These are phyloP conservation scores for Willisornis vidua DNA, from an alignment of 2,113 vertebrate genomes.

Conservation along the genomic window DNA sequence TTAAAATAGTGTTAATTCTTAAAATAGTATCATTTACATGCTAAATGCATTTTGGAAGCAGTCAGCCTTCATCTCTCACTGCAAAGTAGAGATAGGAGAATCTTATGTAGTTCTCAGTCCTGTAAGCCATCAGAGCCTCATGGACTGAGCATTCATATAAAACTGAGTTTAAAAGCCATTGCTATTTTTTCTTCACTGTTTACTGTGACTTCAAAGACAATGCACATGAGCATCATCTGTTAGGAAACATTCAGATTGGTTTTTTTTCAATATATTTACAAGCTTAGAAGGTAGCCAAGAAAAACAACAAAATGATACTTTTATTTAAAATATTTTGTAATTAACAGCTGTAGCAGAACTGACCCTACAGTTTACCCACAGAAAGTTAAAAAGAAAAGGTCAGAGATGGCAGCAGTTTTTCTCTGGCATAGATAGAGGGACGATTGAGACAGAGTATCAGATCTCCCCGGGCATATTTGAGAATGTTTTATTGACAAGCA, in stretches of 20 bases:
- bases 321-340: conserved; percentile 37
- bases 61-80: neutral
- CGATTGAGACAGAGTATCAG: conserved; percentile 43
- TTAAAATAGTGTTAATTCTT: neutral
- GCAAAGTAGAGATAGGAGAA: neutral
- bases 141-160: neutral
- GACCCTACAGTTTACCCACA: conserved; percentile 32
- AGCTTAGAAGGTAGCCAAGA: neutral
- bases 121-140: neutral
- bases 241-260: neutral
- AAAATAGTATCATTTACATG: neutral
- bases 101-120: neutral
- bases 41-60: neutral
- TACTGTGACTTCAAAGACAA: neutral
- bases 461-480: conserved; percentile 37
- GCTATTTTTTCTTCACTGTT: neutral
- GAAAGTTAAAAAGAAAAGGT: conserved; percentile 14
- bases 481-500: conserved; percentile 45
- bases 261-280: neutral
- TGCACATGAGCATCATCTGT: neutral
- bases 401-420: neutral
- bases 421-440: conserved; percentile 6
- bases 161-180: neutral
- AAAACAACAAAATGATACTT: neutral
- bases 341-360: neutral